A percentile compares a stretch with the other conserved stretches of the same genome.
Conservation (phyloP, 2,888 invertebrate species). For the Psococerastis gibbosa region DNA sequence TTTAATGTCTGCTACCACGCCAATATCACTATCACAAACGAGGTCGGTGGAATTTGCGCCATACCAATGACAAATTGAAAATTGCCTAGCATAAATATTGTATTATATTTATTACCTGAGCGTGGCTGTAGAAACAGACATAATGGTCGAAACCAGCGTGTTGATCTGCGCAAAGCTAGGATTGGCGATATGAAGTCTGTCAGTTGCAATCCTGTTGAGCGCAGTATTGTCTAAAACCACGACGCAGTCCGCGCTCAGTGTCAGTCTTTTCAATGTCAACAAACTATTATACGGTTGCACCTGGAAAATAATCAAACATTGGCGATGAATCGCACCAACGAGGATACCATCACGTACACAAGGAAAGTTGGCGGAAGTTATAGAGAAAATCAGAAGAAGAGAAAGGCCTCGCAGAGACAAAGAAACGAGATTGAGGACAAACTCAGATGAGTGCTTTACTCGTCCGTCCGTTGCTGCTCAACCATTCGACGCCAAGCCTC, state of each 20-base stretch:
- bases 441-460: too few species aligned
- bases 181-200: slow-evolving; percentile 85
- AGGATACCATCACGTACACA: too few species aligned
- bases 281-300: slow-evolving; percentile 94
- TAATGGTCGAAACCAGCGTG: slow-evolving; percentile 90
- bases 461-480: too few species aligned
- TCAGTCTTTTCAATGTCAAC: slow-evolving; percentile 80
- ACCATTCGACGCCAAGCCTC: too few species aligned
- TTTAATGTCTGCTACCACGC: too few species aligned
- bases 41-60: too few species aligned
- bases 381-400: not conserved
- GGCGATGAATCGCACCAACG: too few species aligned
- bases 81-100: not conserved
- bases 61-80: too few species aligned
- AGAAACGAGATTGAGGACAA: too few species aligned
- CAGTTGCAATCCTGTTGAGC: slow-evolving; percentile 79
- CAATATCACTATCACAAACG: too few species aligned
- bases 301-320: slow-evolving; percentile 24
- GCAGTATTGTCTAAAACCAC: slow-evolving; percentile 97
- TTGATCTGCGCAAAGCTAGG: slow-evolving; percentile 96
- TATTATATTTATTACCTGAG: slow-evolving; percentile 35
- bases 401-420: too few species aligned
- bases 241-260: slow-evolving; percentile 91
- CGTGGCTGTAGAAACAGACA: slow-evolving; percentile 95
- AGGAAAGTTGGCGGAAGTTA: slow-evolving; percentile 1